phyloP scores from a whole-genome alignment of 2,113 vertebrate genomes.

The Naja naja region DNA sequence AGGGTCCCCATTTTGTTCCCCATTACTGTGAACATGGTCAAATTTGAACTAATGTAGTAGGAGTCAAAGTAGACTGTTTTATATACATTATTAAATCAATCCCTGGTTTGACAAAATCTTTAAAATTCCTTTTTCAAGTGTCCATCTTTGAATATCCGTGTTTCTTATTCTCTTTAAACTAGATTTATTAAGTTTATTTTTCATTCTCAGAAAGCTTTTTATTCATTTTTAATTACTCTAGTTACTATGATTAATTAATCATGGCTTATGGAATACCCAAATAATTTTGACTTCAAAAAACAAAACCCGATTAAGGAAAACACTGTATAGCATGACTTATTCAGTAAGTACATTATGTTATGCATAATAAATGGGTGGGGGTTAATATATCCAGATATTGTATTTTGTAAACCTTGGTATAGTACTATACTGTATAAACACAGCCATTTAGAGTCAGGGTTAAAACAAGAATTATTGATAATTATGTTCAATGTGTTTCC shows the following conservation, averaged over 20 bases:
- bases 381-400: not conserved
- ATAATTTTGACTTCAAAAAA: not conserved
- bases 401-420: not conserved
- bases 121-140: slow-evolving; percentile 28
- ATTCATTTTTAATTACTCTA: slow-evolving; percentile 44
- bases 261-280: not conserved
- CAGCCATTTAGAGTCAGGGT: not conserved
- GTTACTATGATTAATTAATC: not conserved
- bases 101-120: not conserved
- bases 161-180: slow-evolving; percentile 25
- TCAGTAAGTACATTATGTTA: not conserved
- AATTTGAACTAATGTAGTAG: slow-evolving; percentile 16
- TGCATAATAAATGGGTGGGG: not conserved
- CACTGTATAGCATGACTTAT: not conserved
- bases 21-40: not conserved
- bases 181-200: slow-evolving; percentile 41
- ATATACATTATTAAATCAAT: not conserved
- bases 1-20: not conserved
- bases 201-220: slow-evolving; percentile 58
- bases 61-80: slow-evolving; percentile 10
- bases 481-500: not conserved
- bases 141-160: slow-evolving; percentile 9
- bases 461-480: not conserved
- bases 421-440: not conserved
- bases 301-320: not conserved